A percentile compares a stretch with the other conserved stretches of the same genome.
Conservation (phyloP, 2,113 vertebrate species). For the Notiomystis cincta region DNA sequence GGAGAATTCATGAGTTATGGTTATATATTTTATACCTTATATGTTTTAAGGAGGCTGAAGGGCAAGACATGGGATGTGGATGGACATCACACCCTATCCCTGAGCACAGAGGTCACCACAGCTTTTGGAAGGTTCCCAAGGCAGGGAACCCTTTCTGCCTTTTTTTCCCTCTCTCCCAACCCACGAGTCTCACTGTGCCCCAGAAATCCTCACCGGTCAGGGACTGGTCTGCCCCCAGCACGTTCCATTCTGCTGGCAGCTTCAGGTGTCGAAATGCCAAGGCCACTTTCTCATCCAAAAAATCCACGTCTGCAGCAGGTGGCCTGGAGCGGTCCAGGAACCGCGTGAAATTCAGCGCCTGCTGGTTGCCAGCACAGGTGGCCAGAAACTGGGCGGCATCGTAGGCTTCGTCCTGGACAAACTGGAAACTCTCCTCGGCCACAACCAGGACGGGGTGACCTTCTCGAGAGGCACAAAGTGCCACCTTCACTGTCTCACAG, state of each 20-base stretch:
- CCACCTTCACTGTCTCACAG: conserved; percentile 88
- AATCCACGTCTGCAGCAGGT: conserved; percentile 82
- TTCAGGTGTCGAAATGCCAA: conserved; percentile 87
- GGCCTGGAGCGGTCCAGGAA: conserved; percentile 86
- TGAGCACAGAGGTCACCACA: not conserved
- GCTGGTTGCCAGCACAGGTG: conserved; percentile 82
- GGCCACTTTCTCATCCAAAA: conserved; percentile 85
- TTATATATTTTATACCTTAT: not conserved
- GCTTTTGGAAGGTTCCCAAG: not conserved
- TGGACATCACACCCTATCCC: not conserved
- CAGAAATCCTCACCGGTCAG: conserved; percentile 60
- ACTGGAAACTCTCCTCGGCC: conserved; percentile 83
- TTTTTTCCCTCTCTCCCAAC: not conserved
- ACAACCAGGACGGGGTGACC: conserved; percentile 72
- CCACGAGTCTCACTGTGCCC: accelerated
- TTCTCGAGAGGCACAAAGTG: conserved; percentile 79
- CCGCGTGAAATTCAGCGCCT: conserved; percentile 84
- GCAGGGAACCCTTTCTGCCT: not conserved
- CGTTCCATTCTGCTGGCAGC: conserved; percentile 86
- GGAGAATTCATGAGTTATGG: accelerated
- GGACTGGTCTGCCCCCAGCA: conserved; percentile 78
- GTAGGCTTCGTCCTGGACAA: conserved; percentile 89
- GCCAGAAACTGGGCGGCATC: conserved; percentile 93
- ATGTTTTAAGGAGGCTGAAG: not conserved
- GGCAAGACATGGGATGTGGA: not conserved